Evolutionary conservation across 2,888 invertebrate species (phyloP).

Genomic region (Cryptocheilus praepositus): DNA sequence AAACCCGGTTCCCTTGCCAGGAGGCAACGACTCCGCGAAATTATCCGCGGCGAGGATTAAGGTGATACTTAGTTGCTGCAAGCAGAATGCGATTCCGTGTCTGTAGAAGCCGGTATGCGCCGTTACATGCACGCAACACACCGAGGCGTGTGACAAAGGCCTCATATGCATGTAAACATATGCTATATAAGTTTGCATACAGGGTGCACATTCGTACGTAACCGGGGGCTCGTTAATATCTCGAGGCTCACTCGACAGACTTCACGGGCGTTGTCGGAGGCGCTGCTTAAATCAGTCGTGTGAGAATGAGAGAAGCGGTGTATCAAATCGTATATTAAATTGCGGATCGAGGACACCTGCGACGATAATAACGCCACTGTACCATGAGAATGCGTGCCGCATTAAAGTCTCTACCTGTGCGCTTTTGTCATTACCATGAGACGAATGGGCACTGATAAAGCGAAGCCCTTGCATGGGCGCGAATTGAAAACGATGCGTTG

Average conservation of each 20-base stretch:
- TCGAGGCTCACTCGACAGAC: conserved; percentile 43
- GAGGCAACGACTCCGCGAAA: conserved; percentile 12
- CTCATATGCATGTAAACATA: background rate
- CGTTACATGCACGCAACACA: too few species aligned
- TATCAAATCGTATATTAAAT: conserved; percentile 34
- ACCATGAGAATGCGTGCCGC: too few species aligned
- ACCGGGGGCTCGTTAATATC: conserved; percentile 38
- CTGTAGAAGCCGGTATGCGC: too few species aligned
- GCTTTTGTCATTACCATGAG: too few species aligned
- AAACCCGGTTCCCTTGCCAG: conserved; percentile 29
- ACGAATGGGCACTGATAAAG: too few species aligned
- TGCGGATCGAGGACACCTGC: conserved; percentile 27
- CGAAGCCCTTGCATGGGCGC: too few species aligned
- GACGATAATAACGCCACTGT: too few species aligned
- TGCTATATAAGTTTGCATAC: background rate
- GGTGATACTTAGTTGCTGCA: conserved; percentile 41
- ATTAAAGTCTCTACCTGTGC: too few species aligned
- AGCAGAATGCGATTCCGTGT: conserved; percentile 42
- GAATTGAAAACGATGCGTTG: too few species aligned
- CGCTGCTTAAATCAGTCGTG: conserved; percentile 37
- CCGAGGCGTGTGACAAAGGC: too few species aligned
- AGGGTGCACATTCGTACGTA: background rate
- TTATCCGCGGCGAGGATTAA: conserved; percentile 34
- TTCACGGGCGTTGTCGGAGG: conserved; percentile 24
- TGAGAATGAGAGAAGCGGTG: conserved; percentile 25